phyloP scores from a whole-genome alignment of 2,797 vertebrate genomes.

The Pristis pectinata region DNA sequence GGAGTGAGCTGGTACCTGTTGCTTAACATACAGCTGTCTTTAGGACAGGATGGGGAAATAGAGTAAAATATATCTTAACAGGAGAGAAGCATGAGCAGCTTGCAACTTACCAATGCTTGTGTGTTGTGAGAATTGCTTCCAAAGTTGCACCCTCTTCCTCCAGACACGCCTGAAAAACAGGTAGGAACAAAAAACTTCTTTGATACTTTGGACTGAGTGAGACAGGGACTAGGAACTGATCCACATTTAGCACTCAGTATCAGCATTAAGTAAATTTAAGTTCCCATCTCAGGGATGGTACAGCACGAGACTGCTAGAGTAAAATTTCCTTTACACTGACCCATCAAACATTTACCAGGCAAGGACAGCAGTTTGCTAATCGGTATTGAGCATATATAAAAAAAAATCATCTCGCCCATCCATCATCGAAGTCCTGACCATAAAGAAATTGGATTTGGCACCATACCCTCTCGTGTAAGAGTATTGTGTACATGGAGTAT shows the following conservation, averaged over 20 bases:
- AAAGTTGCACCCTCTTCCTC: constrained; percentile 76
- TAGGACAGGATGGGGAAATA: not conserved
- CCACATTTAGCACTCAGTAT: not conserved
- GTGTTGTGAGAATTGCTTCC: constrained; percentile 90
- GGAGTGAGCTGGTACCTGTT: not conserved
- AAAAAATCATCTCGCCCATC: no score
- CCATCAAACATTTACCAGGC: not conserved
- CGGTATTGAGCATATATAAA: not conserved
- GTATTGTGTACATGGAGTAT: not conserved
- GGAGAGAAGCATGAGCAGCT: not conserved
- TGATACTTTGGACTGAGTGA: not conserved
- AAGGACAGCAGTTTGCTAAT: not conserved
- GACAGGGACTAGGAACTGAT: not conserved
- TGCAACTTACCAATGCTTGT: constrained; percentile 90
- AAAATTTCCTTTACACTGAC: not conserved
- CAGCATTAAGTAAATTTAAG: not conserved
- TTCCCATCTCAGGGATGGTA: not conserved
- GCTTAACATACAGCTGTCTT: not conserved
- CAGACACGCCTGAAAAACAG: constrained; percentile 64
- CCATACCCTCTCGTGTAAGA: no score
- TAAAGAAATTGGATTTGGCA: no score
- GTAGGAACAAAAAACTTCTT: not conserved
- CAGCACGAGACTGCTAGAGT: not conserved
- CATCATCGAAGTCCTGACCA: no score
- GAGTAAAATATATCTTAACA: not conserved